A percentile compares a stretch with the other conserved stretches of the same genome.
These are phyloP conservation scores for Drosophila incognita DNA, from an alignment of 2,888 invertebrate genomes.

Conservation along the genomic window DNA sequence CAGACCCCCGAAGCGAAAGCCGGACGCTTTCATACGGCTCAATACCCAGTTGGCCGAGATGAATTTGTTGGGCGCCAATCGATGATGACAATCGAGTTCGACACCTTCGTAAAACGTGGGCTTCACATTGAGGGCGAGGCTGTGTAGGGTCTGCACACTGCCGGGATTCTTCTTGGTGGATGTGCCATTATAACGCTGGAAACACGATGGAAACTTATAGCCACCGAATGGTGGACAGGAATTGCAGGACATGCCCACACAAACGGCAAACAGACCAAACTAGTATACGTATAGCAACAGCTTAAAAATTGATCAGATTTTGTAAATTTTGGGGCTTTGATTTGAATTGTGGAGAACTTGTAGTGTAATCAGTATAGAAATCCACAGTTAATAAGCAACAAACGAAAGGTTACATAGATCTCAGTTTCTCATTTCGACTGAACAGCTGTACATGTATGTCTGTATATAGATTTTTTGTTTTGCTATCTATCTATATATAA, in stretches of 20 bases:
- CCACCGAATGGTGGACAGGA: conserved; percentile 56
- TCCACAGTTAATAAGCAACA: conserved; percentile 29
- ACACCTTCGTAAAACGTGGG: conserved; percentile 84
- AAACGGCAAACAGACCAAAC: background rate
- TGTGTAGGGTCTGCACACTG: conserved; percentile 82
- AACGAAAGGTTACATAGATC: conserved; percentile 68
- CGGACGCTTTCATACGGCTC: conserved; percentile 82
- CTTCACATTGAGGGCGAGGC: conserved; percentile 83
- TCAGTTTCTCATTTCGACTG: conserved; percentile 5
- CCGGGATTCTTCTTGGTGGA: conserved; percentile 82
- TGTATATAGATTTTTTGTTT: background rate
- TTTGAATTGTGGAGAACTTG: conserved; percentile 18
- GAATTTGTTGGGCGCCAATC: conserved; percentile 81
- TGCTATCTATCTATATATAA: background rate
- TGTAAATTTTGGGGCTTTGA: conserved; percentile 44
- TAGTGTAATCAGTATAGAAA: conserved; percentile 31
- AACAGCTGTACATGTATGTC: conserved; percentile 2
- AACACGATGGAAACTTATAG: conserved; percentile 80
- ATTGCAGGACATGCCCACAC: conserved; percentile 59
- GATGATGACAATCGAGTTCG: conserved; percentile 78
- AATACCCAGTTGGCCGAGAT: conserved; percentile 80
- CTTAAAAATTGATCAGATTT: conserved; percentile 14
- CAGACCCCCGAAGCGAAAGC: conserved; percentile 84
- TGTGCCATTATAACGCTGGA: conserved; percentile 70
- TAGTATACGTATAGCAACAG: background rate